These are phyloP conservation scores for Apamea anceps DNA, from an alignment of 2,888 invertebrate species.

Conservation along the genomic window DNA sequence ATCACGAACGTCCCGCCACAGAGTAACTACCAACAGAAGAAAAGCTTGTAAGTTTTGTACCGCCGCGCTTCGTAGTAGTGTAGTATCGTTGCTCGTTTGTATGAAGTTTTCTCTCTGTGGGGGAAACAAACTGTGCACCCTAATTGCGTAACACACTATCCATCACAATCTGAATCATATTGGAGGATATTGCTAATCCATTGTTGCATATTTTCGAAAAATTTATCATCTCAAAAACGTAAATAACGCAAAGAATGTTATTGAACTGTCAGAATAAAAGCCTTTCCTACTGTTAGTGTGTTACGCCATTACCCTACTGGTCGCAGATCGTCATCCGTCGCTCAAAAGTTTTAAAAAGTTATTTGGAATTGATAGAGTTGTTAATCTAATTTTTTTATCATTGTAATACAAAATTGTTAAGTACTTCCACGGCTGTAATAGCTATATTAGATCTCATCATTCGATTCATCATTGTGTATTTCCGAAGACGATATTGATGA, in stretches of 20 bases:
- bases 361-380: neutral
- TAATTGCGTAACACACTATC: no score
- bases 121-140: neutral
- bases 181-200: no score
- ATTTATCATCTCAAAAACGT: no score
- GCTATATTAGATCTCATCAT: neutral
- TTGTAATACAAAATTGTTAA: neutral
- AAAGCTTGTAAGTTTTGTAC: neutral
- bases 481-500: neutral
- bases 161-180: no score
- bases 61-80: neutral
- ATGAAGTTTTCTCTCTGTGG: neutral
- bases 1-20: neutral
- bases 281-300: no score
- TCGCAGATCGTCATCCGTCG: neutral
- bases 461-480: neutral
- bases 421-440: neutral
- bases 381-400: neutral
- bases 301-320: neutral
- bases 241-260: no score
- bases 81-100: neutral
- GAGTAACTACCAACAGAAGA: neutral
- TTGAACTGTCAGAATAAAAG: no score
- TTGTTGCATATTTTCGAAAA: no score
- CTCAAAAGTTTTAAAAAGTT: neutral